Evolutionary conservation across 2,888 invertebrate genomes (phyloP).

Genomic region (Pocota personata): DNA sequence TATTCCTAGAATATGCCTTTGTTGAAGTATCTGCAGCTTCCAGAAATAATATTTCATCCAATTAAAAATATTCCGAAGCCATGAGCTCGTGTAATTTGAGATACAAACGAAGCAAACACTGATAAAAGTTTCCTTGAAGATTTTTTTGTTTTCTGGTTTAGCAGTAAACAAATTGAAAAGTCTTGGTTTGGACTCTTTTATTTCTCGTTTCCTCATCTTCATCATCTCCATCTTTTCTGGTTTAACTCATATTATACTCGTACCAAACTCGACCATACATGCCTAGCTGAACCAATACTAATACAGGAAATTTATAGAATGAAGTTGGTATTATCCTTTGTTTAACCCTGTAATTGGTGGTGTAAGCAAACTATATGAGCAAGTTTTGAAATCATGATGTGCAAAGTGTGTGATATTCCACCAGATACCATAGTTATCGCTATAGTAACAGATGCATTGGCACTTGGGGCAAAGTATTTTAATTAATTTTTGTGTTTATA

Average conservation of each 20-base stretch:
- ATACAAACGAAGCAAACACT: background rate
- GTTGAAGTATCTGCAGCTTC: background rate
- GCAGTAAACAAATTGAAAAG: background rate
- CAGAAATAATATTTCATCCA: constrained; percentile 7
- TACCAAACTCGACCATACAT: background rate
- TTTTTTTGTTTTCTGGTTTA: background rate
- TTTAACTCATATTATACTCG: background rate
- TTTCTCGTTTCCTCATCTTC: background rate
- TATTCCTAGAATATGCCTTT: background rate
- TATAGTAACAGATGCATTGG: constrained; percentile 18
- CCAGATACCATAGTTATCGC: background rate
- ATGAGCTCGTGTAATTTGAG: constrained; percentile 6
- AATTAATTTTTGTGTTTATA: constrained; percentile 31
- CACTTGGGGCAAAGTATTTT: constrained; percentile 25
- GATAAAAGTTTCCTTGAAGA: background rate
- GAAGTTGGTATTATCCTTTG: constrained; percentile 1
- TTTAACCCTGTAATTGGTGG: constrained; percentile 38
- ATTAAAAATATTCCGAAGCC: constrained; percentile 27
- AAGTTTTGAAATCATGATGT: background rate
- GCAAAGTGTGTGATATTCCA: background rate
- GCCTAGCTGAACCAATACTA: background rate
- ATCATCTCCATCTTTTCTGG: background rate
- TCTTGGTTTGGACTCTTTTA: background rate
- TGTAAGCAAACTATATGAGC: background rate
- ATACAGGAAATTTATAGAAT: background rate